Evolutionary conservation across 1,140 invertebrate genomes (phyloP), one percentile per base, ranked within the genome.

Genomic region (Drosophila melanica): DNA sequence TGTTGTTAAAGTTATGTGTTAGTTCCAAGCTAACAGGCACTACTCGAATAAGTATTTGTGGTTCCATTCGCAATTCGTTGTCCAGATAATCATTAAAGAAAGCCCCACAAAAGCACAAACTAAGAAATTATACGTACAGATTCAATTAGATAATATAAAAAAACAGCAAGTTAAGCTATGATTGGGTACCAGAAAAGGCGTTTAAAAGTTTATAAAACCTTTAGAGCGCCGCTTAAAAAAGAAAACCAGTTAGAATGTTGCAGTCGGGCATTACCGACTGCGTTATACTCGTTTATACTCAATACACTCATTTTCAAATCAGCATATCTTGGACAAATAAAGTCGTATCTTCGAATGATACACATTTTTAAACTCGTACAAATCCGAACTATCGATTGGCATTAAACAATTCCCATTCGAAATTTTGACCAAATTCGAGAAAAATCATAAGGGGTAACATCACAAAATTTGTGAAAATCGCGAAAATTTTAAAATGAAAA

Each of bases 121-220:
- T 59, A 62, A 16, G 8, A 73, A 30, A 53, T 47, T 35, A 60
- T 51, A 62, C 37, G 47, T 62, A 45, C 14, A 35, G 66, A 62
- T 42, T 48, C 57, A 53, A 18, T 27, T 70, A 60, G 42, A 39
- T 54, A 63, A 70, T 39, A 51, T 35, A 44, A 35, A 44, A 44
- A 53, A 47, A 37, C 48, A 51, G 16, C 12, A 37, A 23, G 8
- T 53, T 62, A 47, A 23, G 45, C 18, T 39, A 58, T 58, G 27
- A 60, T 48, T 33, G 63, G 53, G 41, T 66, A 47, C 63, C 37
- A 59, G 47, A 23, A 39, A 66, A n/a, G 10, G 69, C 62, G 69
- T 72, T 67, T 37, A 51, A 67, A 58, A 59, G 69, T 72, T 72
- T 72, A 30, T 72, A 67, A 72, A 72, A 72, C 69, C 53, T 55